These are phyloP conservation scores for Idaea biselata DNA, from an alignment of 2,888 invertebrate genomes.

Conservation along the genomic window DNA sequence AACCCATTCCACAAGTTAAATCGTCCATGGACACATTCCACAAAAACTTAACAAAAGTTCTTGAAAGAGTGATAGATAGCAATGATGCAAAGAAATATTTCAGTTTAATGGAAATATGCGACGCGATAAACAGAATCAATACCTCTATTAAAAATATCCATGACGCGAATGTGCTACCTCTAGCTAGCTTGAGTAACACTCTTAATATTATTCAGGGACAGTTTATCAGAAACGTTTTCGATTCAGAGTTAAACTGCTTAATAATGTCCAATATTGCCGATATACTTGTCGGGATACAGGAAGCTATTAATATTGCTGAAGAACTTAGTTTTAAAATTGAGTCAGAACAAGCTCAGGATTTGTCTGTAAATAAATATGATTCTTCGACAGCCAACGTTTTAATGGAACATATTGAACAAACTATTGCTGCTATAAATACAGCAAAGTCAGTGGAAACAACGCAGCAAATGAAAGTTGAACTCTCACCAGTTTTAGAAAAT, in stretches of 20 bases:
- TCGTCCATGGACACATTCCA: conserved; percentile 59
- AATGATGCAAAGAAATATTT: conserved; percentile 68
- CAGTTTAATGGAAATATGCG: conserved; percentile 61
- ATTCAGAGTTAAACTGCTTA: conserved; percentile 55
- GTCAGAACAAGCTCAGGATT: conserved; percentile 53
- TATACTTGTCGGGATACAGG: conserved; percentile 50
- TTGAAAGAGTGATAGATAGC: conserved; percentile 80
- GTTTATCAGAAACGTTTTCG: conserved; percentile 55
- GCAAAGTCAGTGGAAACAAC: conserved; percentile 50
- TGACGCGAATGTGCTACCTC: conserved; percentile 44
- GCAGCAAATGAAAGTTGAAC: conserved; percentile 34
- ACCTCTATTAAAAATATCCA: conserved; percentile 54
- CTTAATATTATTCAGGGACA: conserved; percentile 56
- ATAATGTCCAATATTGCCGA: conserved; percentile 55
- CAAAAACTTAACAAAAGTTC: conserved; percentile 76
- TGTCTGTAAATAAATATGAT: conserved; percentile 23
- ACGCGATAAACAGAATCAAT: conserved; percentile 61
- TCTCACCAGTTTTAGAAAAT: conserved; percentile 49
- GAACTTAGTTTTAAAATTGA: conserved; percentile 51
- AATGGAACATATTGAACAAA: conserved; percentile 60
- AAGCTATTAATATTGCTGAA: conserved; percentile 56
- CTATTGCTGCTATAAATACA: conserved; percentile 57
- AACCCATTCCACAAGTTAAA: conserved; percentile 49
- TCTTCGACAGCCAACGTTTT: conserved; percentile 32
- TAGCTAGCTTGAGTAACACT: conserved; percentile 61